Base-by-base conservation (phyloP, 2,797 vertebrate genomes). In the Taeniopygia guttata region DNA sequence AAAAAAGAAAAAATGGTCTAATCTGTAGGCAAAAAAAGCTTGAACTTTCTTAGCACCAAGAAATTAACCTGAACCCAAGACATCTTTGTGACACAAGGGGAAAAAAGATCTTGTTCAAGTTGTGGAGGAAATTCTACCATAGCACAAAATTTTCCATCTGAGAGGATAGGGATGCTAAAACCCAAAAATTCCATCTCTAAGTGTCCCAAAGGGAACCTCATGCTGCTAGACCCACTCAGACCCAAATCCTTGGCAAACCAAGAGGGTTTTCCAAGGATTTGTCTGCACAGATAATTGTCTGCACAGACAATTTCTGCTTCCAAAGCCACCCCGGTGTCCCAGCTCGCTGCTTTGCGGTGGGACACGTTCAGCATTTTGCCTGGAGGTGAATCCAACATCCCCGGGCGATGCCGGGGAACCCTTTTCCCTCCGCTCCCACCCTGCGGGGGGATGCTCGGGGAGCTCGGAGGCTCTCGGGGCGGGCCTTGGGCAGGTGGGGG, bases 401-500 rank as follows among this genome's bases (percentile, higher is more conserved):
- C 55, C 1, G 3, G 12, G 18, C 16, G 5, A 54, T 60, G 7
- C 29, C 27, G 58, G 10, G 10, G 32, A 2, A 16, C 9, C 15
- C 20, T n/a, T 5, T 12, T 16, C 52, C n/a, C 6, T 51, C 5
- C 0, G 0, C 27, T 11, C 5, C 30, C 5, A 15, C 1, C 25
- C 29, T 14, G 19, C 5, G 5, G 36, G 22, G 25, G 1, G 2
- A 3, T 23, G 36, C 38, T 8, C 81, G 3, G 59, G 66, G 85
- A 52, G 43, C 66, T 59, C 8, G 59, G 32, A 22, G 32, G 29
- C 34, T 58, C 59, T 90, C 74, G 70, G 87, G 96, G 96, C 95
- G 95, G 96, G 64, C 82, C 94, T n/a, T 91, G 89, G 46, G 81
- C 68, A 90, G 74, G 80, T 70, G 55, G 84, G 42, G 96, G 92